phyloP scores from a whole-genome alignment of 2,888 invertebrate species.

The Cyclophora albipunctata region DNA sequence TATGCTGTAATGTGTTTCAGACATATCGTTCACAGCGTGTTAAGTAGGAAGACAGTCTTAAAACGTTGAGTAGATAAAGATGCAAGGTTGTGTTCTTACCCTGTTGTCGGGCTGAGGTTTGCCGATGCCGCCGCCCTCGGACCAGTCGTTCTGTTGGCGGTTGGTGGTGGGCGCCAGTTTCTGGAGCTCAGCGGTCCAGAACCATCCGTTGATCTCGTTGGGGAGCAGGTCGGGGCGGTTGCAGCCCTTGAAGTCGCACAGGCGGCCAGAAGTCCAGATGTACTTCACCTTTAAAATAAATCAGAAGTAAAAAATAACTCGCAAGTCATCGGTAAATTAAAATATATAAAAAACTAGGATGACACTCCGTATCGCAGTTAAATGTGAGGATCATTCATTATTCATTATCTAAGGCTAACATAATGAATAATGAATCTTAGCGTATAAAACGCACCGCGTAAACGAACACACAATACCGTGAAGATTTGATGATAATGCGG shows the following conservation, averaged over 20 bases:
- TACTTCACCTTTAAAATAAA: constrained; percentile 80
- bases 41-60: too few relatives aligned
- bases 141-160: constrained; percentile 91
- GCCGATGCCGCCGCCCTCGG: constrained; percentile 88
- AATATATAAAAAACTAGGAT: constrained; percentile 26
- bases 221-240: constrained; percentile 90
- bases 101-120: constrained; percentile 92
- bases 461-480: constrained; percentile 28
- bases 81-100: constrained; percentile 36
- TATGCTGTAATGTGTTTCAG: constrained; percentile 10
- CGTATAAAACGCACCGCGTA: constrained; percentile 27
- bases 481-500: constrained; percentile 21
- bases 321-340: constrained; percentile 10
- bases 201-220: constrained; percentile 89
- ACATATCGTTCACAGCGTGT: too few relatives aligned
- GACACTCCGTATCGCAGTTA: constrained; percentile 24
- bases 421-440: constrained; percentile 3
- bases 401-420: too few relatives aligned
- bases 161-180: constrained; percentile 89
- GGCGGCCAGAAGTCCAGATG: constrained; percentile 93
- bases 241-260: constrained; percentile 93
- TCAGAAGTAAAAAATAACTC: constrained; percentile 1
- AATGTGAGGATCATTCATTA: constrained; percentile 24
- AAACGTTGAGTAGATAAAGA: neutral
- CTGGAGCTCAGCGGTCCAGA: constrained; percentile 92